Percentiles rank a stretch among this genome's conserved stretches.
phyloP scores from a whole-genome alignment of 2,888 invertebrate species.

The Acrocyrtus sp. region DNA sequence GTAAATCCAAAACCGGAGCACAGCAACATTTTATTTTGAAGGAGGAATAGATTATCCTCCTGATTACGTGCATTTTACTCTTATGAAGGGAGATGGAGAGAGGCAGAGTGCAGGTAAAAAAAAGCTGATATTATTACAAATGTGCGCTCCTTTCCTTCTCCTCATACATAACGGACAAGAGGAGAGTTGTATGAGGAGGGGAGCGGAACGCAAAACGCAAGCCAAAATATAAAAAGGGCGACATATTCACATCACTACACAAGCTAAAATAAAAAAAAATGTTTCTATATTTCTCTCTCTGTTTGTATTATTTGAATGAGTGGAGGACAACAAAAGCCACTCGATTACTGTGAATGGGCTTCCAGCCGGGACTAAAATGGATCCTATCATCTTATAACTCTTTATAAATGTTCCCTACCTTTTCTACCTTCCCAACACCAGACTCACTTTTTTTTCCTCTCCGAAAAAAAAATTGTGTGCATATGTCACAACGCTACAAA shows the following conservation, averaged over 20 bases:
- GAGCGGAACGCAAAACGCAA: neutral
- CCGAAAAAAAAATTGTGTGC: neutral
- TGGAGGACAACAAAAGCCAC: slow-evolving; percentile 44
- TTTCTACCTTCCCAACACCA: slow-evolving; percentile 22
- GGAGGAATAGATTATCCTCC: too few relatives aligned
- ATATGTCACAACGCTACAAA: neutral
- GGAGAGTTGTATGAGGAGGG: neutral
- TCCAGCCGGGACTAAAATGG: slow-evolving; percentile 52
- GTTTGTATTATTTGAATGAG: slow-evolving; percentile 16
- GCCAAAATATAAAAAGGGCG: slow-evolving; percentile 3
- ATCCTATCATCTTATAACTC: slow-evolving; percentile 28
- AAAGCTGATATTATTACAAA: too few relatives aligned
- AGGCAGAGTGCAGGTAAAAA: too few relatives aligned
- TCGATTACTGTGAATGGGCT: slow-evolving; percentile 52
- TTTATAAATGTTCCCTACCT: slow-evolving; percentile 21
- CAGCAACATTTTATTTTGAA: too few relatives aligned
- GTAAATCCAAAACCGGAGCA: too few relatives aligned
- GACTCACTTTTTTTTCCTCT: neutral
- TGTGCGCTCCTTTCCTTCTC: too few relatives aligned
- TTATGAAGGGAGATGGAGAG: too few relatives aligned
- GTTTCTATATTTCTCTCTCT: neutral
- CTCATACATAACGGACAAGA: slow-evolving; percentile 27
- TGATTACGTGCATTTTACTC: too few relatives aligned
- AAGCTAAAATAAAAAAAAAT: too few relatives aligned
- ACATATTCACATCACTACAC: too few relatives aligned